Evolutionary conservation across 2,888 invertebrate genomes (phyloP).

Genomic region (Unio pictorum): DNA sequence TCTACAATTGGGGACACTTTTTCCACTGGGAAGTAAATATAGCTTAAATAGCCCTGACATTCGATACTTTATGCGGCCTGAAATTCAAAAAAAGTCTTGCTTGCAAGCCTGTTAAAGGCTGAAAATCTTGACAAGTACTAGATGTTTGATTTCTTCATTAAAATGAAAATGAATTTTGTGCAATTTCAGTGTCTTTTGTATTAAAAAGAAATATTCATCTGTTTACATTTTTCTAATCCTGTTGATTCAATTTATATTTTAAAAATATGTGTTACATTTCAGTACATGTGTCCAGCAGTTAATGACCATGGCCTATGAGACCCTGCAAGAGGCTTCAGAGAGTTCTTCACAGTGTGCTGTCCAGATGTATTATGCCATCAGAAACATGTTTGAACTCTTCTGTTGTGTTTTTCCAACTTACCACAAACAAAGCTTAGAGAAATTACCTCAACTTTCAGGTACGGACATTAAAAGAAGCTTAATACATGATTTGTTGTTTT

Average conservation of each 20-base stretch:
- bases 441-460: conserved; percentile 91
- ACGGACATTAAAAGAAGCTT: conserved; percentile 1
- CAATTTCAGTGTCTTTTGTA: not conserved
- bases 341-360: conserved; percentile 77
- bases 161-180: not conserved
- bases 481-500: too few relatives aligned
- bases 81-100: too few relatives aligned
- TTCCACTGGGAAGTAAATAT: too few relatives aligned
- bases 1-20: too few relatives aligned
- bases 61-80: too few relatives aligned
- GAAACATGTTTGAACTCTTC: conserved; percentile 84
- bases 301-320: conserved; percentile 77
- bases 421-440: conserved; percentile 85
- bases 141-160: too few relatives aligned
- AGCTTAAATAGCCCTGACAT: too few relatives aligned
- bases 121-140: too few relatives aligned
- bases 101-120: too few relatives aligned
- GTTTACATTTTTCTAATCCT: not conserved
- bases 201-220: not conserved
- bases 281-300: conserved; percentile 73
- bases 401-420: conserved; percentile 83
- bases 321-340: conserved; percentile 78
- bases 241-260: conserved; percentile 1
- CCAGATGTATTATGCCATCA: conserved; percentile 80
- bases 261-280: conserved; percentile 18